Base-by-base conservation (phyloP, 2,113 vertebrate genomes). In the Zonotrichia leucophrys region DNA sequence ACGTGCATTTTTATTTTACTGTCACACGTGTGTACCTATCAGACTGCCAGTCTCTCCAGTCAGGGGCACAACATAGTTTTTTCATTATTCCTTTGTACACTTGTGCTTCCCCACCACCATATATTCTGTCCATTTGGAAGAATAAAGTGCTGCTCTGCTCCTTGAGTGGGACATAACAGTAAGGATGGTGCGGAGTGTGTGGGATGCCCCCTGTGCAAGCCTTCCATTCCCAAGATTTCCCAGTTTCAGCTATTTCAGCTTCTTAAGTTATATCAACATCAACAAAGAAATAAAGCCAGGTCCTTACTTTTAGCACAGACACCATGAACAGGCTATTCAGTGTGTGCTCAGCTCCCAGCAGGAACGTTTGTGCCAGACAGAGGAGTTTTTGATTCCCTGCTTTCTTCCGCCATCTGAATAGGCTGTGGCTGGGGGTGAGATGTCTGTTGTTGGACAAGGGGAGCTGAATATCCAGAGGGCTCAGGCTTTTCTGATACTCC, bases 271-370 rank as follows among this genome's bases (percentile, higher is more conserved):
- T 64, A 76, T 75, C 89, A 83, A n/a, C 41, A 41, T 95, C 92
- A 95, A 83, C 90, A 78, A 91, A 92, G 88, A 92, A 84, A 96
- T 94, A 94, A 92, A 96, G 73, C 70, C 87, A 77, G n/a, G 80
- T 92, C 80, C 83, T 89, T 92, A 90, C 87, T 95, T 97, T 95
- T 93, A 92, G 89, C 84, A 90, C 79, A 89, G 94, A 68, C 72
- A 73, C 69, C 62, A 56, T 67, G 86, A 95, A 83, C 56, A 83
- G 88, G 77, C 91, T 92, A 63, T 93, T 95, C 76, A 83, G 74
- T 44, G 66, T 31, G 72, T 39, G 64, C 68, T 91, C 9, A 3
- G n/a, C 72, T 96, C 87, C 88, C 92, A 83, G 76, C 91, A 94
- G 95, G 81, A 89, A 10, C 5, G 0, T 82, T 95, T 84, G 63